These are phyloP conservation scores for Engraulis encrasicolus DNA, from an alignment of 2,113 vertebrate genomes.

Conservation along the genomic window DNA sequence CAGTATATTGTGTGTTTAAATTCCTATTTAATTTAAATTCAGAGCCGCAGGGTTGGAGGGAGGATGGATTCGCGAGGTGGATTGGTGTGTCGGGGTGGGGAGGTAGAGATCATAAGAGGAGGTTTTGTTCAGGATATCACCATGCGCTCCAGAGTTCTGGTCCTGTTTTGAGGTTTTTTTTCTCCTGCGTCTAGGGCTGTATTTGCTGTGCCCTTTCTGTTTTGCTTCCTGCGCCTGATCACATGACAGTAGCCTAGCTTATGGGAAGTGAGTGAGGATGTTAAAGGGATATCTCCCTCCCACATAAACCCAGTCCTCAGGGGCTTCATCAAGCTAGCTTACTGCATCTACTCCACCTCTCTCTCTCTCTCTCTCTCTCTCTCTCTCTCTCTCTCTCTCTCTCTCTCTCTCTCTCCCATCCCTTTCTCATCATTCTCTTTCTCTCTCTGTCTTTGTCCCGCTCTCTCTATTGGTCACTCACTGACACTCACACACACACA, in stretches of 20 bases:
- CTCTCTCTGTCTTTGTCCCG: no score
- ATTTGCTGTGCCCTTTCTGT: neutral
- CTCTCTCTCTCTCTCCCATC: constrained; percentile 3
- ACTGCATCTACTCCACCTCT: constrained; percentile 23
- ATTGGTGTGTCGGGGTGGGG: neutral
- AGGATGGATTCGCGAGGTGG: constrained; percentile 21
- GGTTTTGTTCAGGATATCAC: constrained; percentile 18
- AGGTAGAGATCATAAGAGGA: neutral
- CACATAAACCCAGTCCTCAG: constrained; percentile 45
- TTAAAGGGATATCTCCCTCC: constrained; percentile 48
- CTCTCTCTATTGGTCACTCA: no score
- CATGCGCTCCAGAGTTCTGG: neutral
- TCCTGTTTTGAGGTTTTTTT: constrained; percentile 63
- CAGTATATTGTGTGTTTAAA: constrained; percentile 57
- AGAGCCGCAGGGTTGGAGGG: constrained; percentile 53
- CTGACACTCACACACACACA: no score
- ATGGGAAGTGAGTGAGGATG: constrained; percentile 41
- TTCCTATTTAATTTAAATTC: constrained; percentile 63
- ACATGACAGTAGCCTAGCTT: constrained; percentile 55
- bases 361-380: neutral
- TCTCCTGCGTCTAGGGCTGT: constrained; percentile 39
- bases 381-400: neutral
- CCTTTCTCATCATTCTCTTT: neutral
- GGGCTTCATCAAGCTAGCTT: constrained; percentile 38
- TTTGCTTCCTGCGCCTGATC: constrained; percentile 52